Conservation (phyloP, 1,140 invertebrate species). For the Babylonia areolata region DNA sequence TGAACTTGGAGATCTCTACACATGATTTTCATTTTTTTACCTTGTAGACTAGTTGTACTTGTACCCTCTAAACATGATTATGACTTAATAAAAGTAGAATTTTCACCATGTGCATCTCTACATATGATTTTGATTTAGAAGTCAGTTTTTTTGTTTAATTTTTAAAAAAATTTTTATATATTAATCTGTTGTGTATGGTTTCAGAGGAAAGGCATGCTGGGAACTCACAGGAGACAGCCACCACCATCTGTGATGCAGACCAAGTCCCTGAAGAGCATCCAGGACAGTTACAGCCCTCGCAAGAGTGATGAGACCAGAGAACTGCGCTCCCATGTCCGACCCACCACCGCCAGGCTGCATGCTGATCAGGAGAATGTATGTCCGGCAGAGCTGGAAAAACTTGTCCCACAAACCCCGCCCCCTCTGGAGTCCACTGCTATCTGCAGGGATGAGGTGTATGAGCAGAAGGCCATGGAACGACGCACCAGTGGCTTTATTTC, state of each 20-base stretch:
- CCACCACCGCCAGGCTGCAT: not conserved
- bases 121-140: too few relatives aligned
- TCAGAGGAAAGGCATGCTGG: constrained; percentile 57
- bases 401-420: constrained; percentile 38
- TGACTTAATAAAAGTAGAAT: too few relatives aligned
- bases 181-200: constrained; percentile 14
- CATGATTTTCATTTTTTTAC: too few relatives aligned
- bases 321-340: constrained; percentile 19
- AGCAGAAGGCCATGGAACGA: constrained; percentile 38
- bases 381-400: constrained; percentile 9
- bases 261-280: constrained; percentile 56
- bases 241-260: constrained; percentile 59
- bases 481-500: constrained; percentile 18
- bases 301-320: constrained; percentile 42
- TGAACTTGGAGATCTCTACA: too few relatives aligned
- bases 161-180: not conserved
- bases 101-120: too few relatives aligned
- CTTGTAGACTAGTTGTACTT: too few relatives aligned
- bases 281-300: constrained; percentile 57
- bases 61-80: too few relatives aligned
- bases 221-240: constrained; percentile 35
- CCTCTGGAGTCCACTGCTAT: constrained; percentile 52
- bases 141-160: too few relatives aligned
- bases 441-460: constrained; percentile 14
- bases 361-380: constrained; percentile 38